phyloP scores from a whole-genome alignment of 2,888 invertebrate genomes.

The Amphipoea oculea region DNA sequence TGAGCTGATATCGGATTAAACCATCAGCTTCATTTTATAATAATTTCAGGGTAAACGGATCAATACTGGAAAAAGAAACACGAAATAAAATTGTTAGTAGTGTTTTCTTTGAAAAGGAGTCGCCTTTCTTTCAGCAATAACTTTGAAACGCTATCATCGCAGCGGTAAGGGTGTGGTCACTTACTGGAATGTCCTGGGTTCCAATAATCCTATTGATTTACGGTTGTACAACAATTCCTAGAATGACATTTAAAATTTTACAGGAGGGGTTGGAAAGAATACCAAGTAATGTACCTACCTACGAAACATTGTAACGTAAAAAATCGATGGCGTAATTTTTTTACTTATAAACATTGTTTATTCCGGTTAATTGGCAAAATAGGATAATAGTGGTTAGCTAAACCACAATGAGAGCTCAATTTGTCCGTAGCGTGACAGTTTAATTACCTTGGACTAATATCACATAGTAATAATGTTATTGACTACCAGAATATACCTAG shows the following conservation, averaged over 20 bases:
- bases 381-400: slow-evolving; percentile 28
- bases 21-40: slow-evolving; percentile 8
- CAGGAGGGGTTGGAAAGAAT: not conserved
- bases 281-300: not conserved
- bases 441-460: slow-evolving; percentile 38
- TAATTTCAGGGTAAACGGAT: slow-evolving; percentile 2
- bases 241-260: slow-evolving; percentile 19
- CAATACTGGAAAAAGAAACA: slow-evolving; percentile 10
- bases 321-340: not conserved
- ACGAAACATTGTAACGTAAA: not conserved
- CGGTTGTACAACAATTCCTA: not conserved
- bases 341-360: not conserved
- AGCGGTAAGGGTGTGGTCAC: slow-evolving; percentile 35
- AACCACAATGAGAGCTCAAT: slow-evolving; percentile 43
- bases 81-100: slow-evolving; percentile 9
- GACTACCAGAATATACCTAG: slow-evolving; percentile 1
- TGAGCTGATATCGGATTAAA: slow-evolving; percentile 28
- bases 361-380: slow-evolving; percentile 19
- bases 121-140: slow-evolving; percentile 22
- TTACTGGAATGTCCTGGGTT: slow-evolving; percentile 20
- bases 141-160: slow-evolving; percentile 24
- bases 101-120: slow-evolving; percentile 34
- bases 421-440: slow-evolving; percentile 45
- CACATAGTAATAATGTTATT: slow-evolving; percentile 9
- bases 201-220: slow-evolving; percentile 47